Conservation (phyloP, 2,113 vertebrate genomes). For the Anguilla rostrata region DNA sequence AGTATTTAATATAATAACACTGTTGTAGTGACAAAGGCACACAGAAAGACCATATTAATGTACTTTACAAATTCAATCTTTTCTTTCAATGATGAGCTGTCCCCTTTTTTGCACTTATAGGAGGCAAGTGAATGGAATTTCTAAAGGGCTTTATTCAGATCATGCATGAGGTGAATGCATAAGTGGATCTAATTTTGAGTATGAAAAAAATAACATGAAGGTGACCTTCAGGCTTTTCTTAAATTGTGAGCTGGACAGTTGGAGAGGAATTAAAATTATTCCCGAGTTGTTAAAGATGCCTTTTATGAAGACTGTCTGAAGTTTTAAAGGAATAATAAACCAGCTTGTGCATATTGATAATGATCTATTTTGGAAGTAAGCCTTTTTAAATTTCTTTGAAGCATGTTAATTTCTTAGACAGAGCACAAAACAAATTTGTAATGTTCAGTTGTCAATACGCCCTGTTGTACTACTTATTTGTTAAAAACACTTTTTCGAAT, state of each 20-base stretch:
- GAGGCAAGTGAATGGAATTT: background rate
- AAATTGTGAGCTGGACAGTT: background rate
- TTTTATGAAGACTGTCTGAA: background rate
- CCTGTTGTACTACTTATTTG: background rate
- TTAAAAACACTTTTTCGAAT: background rate
- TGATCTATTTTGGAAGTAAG: background rate
- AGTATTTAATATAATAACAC: background rate
- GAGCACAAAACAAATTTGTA: background rate
- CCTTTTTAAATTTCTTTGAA: background rate
- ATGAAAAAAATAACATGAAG: background rate
- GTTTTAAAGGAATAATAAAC: background rate
- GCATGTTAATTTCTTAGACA: background rate
- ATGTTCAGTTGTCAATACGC: background rate
- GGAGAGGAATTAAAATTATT: slow-evolving; percentile 7
- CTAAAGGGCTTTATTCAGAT: slow-evolving; percentile 10
- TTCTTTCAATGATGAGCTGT: background rate
- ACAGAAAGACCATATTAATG: background rate
- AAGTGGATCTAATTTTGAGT: slow-evolving; percentile 11
- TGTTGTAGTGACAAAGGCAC: background rate
- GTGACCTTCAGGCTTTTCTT: background rate
- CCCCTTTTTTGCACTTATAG: background rate
- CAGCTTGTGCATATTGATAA: background rate
- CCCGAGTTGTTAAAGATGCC: background rate
- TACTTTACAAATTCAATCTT: background rate
- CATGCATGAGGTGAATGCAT: background rate